These are phyloP conservation scores for Bombus ignitus DNA, from an alignment of 1,140 invertebrate species.

Conservation along the genomic window DNA sequence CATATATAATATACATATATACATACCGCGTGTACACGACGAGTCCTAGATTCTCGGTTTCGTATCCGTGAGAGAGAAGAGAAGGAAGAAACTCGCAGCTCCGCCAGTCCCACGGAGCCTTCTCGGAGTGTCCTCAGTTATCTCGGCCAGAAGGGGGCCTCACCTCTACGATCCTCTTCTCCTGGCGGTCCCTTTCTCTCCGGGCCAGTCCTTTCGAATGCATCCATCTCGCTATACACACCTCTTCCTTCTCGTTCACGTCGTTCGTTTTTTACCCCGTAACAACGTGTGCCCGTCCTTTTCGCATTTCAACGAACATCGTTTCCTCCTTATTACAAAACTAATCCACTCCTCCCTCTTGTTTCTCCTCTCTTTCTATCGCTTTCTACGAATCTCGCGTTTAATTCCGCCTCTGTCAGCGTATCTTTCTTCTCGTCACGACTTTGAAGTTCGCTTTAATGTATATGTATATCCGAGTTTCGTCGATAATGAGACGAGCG, in stretches of 20 bases:
- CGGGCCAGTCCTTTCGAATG: conserved; percentile 67
- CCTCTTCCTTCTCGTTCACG: background rate
- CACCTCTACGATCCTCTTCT: conserved; percentile 63
- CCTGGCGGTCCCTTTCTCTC: conserved; percentile 53
- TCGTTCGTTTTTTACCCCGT: background rate
- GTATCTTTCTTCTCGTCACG: conserved; percentile 63
- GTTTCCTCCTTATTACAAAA: conserved; percentile 30
- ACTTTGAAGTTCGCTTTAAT: conserved; percentile 49
- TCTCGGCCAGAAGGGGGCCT: conserved; percentile 58
- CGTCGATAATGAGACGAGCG: conserved; percentile 57
- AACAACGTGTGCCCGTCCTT: conserved; percentile 19
- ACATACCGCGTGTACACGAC: conserved; percentile 51
- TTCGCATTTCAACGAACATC: conserved; percentile 31
- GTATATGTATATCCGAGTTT: conserved; percentile 29
- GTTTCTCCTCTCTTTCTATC: background rate
- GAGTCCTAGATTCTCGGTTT: conserved; percentile 76
- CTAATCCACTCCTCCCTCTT: conserved; percentile 12
- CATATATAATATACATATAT: conserved; percentile 3
- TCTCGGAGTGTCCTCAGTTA: conserved; percentile 66
- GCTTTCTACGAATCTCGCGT: conserved; percentile 29
- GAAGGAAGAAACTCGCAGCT: conserved; percentile 63
- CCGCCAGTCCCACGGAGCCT: conserved; percentile 75
- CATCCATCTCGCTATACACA: conserved; percentile 54
- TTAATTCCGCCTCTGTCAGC: conserved; percentile 53
- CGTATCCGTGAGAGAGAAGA: conserved; percentile 74